A percentile compares a stretch with the other conserved stretches of the same genome.
Evolutionary conservation across 1,140 invertebrate species (phyloP).

Genomic region (Diorhabda elongata): DNA sequence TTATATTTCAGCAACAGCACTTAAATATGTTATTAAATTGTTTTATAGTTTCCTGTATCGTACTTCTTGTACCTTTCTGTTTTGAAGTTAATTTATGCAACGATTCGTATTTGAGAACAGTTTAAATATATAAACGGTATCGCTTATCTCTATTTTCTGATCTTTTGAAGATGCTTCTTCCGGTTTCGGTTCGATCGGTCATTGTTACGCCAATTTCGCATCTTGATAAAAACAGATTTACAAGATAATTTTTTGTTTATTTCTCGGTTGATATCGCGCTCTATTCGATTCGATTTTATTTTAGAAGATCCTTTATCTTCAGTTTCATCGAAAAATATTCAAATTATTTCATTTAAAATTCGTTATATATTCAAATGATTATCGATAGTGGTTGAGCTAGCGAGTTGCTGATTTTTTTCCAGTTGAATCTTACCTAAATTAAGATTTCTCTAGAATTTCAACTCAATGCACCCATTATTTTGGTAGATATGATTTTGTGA

Average conservation of each 20-base stretch:
- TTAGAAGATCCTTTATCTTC: too few relatives aligned
- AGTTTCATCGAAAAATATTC: too few relatives aligned
- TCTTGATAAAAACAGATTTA: conserved; percentile 19
- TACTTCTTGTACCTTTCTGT: conserved; percentile 31
- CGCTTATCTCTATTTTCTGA: conserved; percentile 9
- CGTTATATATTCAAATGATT: too few relatives aligned
- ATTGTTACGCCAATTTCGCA: conserved; percentile 23
- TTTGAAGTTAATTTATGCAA: conserved; percentile 36
- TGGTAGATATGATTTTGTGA: too few relatives aligned
- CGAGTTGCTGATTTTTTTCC: too few relatives aligned
- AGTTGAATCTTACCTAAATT: too few relatives aligned
- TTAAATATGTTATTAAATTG: conserved; percentile 47
- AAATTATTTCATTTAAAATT: too few relatives aligned
- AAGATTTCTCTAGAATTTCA: too few relatives aligned
- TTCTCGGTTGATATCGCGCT: conserved; percentile 14
- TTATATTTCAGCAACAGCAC: conserved; percentile 43
- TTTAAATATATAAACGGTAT: conserved; percentile 16
- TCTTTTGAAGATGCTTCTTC: conserved; percentile 29
- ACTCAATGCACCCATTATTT: too few relatives aligned
- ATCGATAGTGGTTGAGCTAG: too few relatives aligned
- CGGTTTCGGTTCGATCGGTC: conserved; percentile 24
- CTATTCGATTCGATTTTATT: conserved; percentile 9
- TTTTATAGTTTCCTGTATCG: conserved; percentile 42
- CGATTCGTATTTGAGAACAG: conserved; percentile 34
- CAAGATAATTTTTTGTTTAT: conserved; percentile 15